Evolutionary conservation across 92 coral and sea anemone species (phyloP).

Genomic region (Palythoa caribaeorum): DNA sequence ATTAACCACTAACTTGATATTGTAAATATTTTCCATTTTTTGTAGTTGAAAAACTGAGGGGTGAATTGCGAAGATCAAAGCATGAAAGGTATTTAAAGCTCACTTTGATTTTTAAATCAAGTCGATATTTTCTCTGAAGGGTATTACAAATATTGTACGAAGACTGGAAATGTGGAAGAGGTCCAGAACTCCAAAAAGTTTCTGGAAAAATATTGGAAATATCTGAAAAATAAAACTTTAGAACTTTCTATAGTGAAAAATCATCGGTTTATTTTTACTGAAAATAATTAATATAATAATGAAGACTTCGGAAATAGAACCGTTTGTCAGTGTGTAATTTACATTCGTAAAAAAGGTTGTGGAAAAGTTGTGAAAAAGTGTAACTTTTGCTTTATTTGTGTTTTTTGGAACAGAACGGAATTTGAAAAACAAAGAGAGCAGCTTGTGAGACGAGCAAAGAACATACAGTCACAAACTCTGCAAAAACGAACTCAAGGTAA

Average conservation of each 20-base stretch:
- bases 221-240: no score
- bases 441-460: slow-evolving; percentile 88
- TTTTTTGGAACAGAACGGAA: slow-evolving; percentile 39
- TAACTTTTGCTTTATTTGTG: background rate
- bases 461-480: slow-evolving; percentile 88
- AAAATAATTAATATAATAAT: no score
- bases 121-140: background rate
- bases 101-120: background rate
- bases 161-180: background rate
- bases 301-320: no score
- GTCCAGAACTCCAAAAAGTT: background rate
- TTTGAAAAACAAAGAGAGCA: slow-evolving; percentile 70
- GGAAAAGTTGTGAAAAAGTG: no score
- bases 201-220: no score
- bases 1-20: no score
- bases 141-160: no score
- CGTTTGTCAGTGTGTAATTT: no score
- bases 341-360: no score
- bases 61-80: slow-evolving; percentile 80
- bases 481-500: slow-evolving; percentile 93
- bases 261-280: no score
- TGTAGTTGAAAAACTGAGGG: slow-evolving; percentile 73
- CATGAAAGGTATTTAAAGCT: slow-evolving; percentile 48
- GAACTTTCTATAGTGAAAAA: no score
- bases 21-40: background rate